Evolutionary conservation across 1,140 invertebrate species (phyloP).

Genomic region (Octopus bimaculoides): DNA sequence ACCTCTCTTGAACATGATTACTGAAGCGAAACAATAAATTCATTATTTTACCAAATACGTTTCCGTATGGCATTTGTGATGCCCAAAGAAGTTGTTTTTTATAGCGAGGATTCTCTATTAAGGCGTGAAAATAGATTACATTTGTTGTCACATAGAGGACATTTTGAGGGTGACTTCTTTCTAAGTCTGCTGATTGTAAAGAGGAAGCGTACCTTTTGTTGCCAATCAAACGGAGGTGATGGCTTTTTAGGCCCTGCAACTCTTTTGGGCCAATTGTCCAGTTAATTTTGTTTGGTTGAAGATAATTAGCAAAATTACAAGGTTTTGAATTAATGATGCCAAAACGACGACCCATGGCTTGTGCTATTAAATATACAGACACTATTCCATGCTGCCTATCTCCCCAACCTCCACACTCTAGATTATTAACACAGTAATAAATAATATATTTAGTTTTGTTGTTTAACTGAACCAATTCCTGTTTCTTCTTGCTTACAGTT

Average conservation of each 20-base stretch:
- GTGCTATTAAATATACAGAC: slow-evolving; percentile 25
- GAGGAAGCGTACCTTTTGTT: background rate
- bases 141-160: slow-evolving; percentile 27
- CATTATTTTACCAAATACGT: slow-evolving; percentile 3
- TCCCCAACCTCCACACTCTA: slow-evolving; percentile 33
- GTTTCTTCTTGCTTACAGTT: background rate
- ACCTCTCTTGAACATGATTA: background rate
- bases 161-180: slow-evolving; percentile 16
- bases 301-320: slow-evolving; percentile 26
- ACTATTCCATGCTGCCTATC: slow-evolving; percentile 34
- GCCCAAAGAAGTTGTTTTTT: slow-evolving; percentile 17
- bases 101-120: slow-evolving; percentile 17
- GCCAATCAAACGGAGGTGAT: background rate
- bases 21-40: slow-evolving; percentile 12
- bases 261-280: slow-evolving; percentile 22
- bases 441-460: slow-evolving; percentile 23
- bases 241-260: background rate
- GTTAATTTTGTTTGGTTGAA: slow-evolving; percentile 23
- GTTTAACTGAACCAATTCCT: background rate
- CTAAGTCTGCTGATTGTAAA: slow-evolving; percentile 20
- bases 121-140: slow-evolving; percentile 5
- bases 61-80: background rate
- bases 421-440: slow-evolving; percentile 21
- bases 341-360: slow-evolving; percentile 25
- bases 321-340: slow-evolving; percentile 29